phyloP scores from a whole-genome alignment of 2,113 vertebrate species.

The Pygoscelis adeliae region DNA sequence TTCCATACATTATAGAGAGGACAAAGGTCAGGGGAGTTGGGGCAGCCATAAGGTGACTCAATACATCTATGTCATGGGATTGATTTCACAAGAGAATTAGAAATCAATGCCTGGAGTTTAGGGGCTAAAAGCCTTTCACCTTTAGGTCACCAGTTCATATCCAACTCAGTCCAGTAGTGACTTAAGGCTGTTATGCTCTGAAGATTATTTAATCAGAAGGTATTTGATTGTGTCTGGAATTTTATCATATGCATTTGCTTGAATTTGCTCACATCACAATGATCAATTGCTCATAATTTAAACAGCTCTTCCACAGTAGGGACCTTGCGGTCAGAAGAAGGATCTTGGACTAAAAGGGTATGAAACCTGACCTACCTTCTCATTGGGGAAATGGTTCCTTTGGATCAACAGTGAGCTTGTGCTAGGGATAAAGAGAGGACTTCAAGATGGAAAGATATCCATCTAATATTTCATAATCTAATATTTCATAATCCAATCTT shows the following conservation, averaged over 20 bases:
- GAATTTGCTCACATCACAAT: conserved; percentile 7
- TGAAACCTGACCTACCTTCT: not conserved
- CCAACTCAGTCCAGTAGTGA: not conserved
- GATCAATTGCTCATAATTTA: conserved; percentile 3
- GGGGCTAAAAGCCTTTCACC: conserved; percentile 69
- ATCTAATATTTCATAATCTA: not conserved
- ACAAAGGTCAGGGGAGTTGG: conserved; percentile 59
- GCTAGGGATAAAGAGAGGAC: not conserved
- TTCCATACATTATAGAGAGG: conserved; percentile 39
- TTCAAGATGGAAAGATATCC: not conserved
- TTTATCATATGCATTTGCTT: conserved; percentile 27
- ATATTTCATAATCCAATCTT: not conserved
- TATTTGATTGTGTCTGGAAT: not conserved
- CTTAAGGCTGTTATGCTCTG: not conserved
- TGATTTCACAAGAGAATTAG: conserved; percentile 62
- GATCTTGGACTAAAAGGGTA: not conserved
- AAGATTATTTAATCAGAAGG: conserved; percentile 49
- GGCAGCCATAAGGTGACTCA: conserved; percentile 54
- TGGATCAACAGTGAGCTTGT: not conserved
- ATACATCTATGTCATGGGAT: conserved; percentile 69
- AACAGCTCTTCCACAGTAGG: not conserved
- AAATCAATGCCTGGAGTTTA: conserved; percentile 62
- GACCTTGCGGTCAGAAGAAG: not conserved
- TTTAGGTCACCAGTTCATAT: conserved; percentile 54
- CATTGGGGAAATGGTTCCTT: not conserved